These are phyloP conservation scores for Cyaniris semiargus DNA, from an alignment of 2,888 invertebrate genomes.

Conservation along the genomic window DNA sequence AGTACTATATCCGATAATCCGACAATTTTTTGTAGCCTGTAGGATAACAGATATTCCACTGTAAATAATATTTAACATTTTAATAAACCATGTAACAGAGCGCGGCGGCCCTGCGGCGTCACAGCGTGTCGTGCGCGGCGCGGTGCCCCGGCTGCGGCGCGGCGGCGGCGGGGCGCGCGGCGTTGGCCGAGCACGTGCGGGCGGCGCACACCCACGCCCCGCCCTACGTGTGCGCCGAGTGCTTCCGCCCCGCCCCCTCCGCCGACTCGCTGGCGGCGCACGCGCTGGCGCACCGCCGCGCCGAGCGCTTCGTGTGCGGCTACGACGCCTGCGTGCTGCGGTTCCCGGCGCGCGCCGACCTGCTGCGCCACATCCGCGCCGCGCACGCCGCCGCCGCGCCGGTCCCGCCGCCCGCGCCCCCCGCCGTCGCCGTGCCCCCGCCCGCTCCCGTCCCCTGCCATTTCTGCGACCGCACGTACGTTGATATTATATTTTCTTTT, in stretches of 20 bases:
- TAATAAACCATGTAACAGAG: constrained; percentile 40
- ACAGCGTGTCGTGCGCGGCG: constrained; percentile 44
- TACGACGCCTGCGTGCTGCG: constrained; percentile 70
- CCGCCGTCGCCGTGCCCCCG: constrained; percentile 39
- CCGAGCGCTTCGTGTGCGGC: constrained; percentile 67
- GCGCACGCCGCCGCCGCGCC: constrained; percentile 54
- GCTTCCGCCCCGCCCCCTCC: constrained; percentile 49
- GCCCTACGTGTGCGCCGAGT: constrained; percentile 54
- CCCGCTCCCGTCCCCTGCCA: constrained; percentile 37
- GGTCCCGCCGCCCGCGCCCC: constrained; percentile 34
- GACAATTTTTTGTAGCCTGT: no score
- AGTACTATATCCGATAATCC: no score
- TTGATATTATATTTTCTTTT: constrained; percentile 9
- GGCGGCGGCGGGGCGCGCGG: constrained; percentile 43
- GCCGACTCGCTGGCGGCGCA: constrained; percentile 57
- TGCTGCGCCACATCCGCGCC: constrained; percentile 71
- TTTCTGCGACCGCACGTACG: constrained; percentile 59
- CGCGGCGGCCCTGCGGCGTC: constrained; percentile 48
- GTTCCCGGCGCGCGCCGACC: constrained; percentile 51
- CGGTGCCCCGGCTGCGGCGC: constrained; percentile 43
- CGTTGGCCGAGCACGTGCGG: constrained; percentile 47
- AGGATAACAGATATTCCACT: no score
- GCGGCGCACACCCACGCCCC: constrained; percentile 44
- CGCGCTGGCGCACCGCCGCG: constrained; percentile 59
- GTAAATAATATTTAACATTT: no score